phyloP scores from a whole-genome alignment of 2,888 invertebrate genomes.

The Amphipoea oculea region DNA sequence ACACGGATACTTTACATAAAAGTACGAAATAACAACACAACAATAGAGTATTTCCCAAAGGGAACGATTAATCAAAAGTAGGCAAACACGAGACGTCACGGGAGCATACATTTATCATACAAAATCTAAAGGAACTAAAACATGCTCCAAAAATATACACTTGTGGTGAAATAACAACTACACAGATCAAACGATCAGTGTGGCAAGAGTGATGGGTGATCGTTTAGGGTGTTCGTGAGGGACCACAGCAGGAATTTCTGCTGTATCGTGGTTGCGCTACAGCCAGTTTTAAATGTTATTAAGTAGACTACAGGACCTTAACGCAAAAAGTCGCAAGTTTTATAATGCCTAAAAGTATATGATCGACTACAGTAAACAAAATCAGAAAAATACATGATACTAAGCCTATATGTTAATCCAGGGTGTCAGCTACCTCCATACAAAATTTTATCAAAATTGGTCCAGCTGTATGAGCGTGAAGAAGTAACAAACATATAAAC shows the following conservation, averaged over 20 bases:
- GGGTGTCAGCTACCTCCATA: too few species aligned
- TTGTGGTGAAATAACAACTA: slow-evolving; percentile 11
- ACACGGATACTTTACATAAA: slow-evolving; percentile 33
- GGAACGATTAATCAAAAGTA: slow-evolving; percentile 76
- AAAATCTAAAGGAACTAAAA: slow-evolving; percentile 72
- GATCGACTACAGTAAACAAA: too few species aligned
- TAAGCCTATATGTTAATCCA: too few species aligned
- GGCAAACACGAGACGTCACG: slow-evolving; percentile 77
- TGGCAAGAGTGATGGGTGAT: background rate
- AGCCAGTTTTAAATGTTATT: background rate
- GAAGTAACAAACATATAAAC: too few species aligned
- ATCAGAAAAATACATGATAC: too few species aligned
- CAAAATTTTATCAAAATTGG: too few species aligned
- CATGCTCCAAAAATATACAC: slow-evolving; percentile 1
- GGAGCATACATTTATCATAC: slow-evolving; percentile 77
- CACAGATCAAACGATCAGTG: background rate
- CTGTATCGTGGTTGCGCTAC: background rate
- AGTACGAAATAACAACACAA: slow-evolving; percentile 54
- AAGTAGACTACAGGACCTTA: too few species aligned
- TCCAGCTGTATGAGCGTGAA: too few species aligned
- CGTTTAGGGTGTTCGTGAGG: too few species aligned
- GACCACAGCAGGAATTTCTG: background rate
- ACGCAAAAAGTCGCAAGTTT: too few species aligned
- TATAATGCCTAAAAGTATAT: too few species aligned
- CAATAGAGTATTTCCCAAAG: slow-evolving; percentile 67